Evolutionary conservation across 2,113 vertebrate genomes (phyloP).

Genomic region (Xyrauchen texanus): DNA sequence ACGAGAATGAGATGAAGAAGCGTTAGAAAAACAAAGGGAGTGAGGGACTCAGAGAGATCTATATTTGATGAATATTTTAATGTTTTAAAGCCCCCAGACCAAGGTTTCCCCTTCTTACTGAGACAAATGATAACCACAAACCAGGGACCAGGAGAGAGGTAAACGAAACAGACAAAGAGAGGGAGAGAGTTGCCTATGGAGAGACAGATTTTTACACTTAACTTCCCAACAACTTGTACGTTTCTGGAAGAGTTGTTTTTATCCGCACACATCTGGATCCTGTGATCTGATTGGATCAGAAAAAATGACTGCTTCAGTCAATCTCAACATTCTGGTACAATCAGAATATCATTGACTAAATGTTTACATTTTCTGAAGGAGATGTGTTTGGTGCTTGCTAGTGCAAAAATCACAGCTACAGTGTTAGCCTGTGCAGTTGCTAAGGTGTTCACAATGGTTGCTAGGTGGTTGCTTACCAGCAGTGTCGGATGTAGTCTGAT

Average conservation of each 20-base stretch:
- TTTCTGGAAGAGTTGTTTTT: slow-evolving; percentile 40
- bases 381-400: too few relatives aligned
- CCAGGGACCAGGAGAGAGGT: slow-evolving; percentile 43
- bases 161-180: slow-evolving; percentile 25
- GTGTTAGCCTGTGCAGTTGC: too few relatives aligned
- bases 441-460: too few relatives aligned
- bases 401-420: too few relatives aligned
- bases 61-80: slow-evolving; percentile 76
- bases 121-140: slow-evolving; percentile 46
- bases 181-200: slow-evolving; percentile 14
- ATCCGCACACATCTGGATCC: slow-evolving; percentile 47
- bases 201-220: slow-evolving; percentile 4
- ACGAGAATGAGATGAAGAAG: slow-evolving; percentile 51
- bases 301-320: slow-evolving; percentile 31
- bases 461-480: too few relatives aligned
- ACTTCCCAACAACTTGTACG: slow-evolving; percentile 2
- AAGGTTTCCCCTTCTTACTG: slow-evolving; percentile 60
- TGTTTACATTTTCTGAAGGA: too few relatives aligned
- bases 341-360: slow-evolving; percentile 2
- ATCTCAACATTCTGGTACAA: slow-evolving; percentile 27
- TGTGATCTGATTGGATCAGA: slow-evolving; percentile 33
- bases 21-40: slow-evolving; percentile 53
- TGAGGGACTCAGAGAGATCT: slow-evolving; percentile 67
- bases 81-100: slow-evolving; percentile 68
- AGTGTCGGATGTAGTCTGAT: too few relatives aligned